Base-by-base conservation (phyloP, 2,113 vertebrate genomes). In the Phasianus colchicus region DNA sequence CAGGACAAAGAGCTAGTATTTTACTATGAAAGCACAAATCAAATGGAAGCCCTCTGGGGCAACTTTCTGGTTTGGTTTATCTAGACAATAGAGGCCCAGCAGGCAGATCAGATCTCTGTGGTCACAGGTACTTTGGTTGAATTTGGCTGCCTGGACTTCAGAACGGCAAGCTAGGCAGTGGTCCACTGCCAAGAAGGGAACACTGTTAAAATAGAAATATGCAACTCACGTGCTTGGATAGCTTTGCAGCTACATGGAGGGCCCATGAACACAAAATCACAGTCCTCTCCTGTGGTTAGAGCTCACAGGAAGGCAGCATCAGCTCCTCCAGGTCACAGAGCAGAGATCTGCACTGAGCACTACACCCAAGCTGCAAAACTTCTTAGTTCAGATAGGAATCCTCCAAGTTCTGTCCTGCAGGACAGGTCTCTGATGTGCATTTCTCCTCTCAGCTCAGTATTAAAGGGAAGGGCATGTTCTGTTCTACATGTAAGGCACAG, bases 341-440 rank as follows among this genome's bases (percentile, higher is more conserved):
- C 58, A 55, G 1, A 4, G 19, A 38, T 12, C 36, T 19, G 32
- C 57, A 34, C 55, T 12, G 61, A 34, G 5, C 15, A 42, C 12
- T 7, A 50, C 77, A 64, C 5, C 19, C 61, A 42, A 60, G 30
- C 50, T 24, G 52, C 47, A 60, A 83, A 61, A 15, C 36, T 34
- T 58, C 13, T 17, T 25, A 20, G 27, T n/a, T 42, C 60, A 30
- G 25, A 30, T 1, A 9, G 54, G n/a, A 67, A 61, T 30, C 15
- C 55, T 55, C 20, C 0, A 1, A 50, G 64, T 45, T 20, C 9
- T 27, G n/a, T 2, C 19, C 18, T 6, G 34, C 86, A 83, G 19
- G 58, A 65, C 27, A 38, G 10, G 6, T 43, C 60, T 50, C 57
- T 50, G 10, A 14, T 0, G 1, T 9, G n/a, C 2, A 0, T 32